These are phyloP conservation scores for Plotosus lineatus DNA, from an alignment of 2,113 vertebrate genomes.

Conservation along the genomic window DNA sequence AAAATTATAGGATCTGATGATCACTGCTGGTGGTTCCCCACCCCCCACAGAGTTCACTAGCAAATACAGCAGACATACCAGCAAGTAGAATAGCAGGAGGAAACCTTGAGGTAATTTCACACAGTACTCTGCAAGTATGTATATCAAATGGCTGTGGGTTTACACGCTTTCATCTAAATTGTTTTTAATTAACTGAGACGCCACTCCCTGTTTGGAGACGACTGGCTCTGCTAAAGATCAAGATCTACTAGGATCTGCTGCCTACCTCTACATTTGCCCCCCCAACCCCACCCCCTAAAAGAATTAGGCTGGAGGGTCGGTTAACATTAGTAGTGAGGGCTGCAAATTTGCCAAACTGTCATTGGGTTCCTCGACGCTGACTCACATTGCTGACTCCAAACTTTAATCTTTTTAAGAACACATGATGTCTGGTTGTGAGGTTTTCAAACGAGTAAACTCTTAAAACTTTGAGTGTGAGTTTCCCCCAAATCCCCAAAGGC, in stretches of 20 bases:
- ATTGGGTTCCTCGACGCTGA: not conserved
- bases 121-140: not conserved
- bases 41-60: slow-evolving; percentile 26
- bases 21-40: not conserved
- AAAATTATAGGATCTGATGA: slow-evolving; percentile 36
- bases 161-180: not conserved
- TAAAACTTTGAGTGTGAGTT: too few species aligned
- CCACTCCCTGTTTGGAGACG: not conserved
- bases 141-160: not conserved
- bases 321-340: not conserved
- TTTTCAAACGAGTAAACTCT: not conserved
- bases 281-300: slow-evolving; percentile 25
- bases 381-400: slow-evolving; percentile 35
- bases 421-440: slow-evolving; percentile 21
- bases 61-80: slow-evolving; percentile 13
- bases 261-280: slow-evolving; percentile 9
- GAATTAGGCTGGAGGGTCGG: not conserved
- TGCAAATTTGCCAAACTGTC: slow-evolving; percentile 15
- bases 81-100: not conserved
- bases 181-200: not conserved
- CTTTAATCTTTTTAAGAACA: slow-evolving; percentile 23
- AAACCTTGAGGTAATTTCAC: slow-evolving; percentile 18
- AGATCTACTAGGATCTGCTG: not conserved
- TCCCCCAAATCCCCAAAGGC: too few species aligned
- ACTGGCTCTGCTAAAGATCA: not conserved